Base-by-base conservation (phyloP, 1,140 invertebrate species). In the Neocloeon triangulifer region DNA sequence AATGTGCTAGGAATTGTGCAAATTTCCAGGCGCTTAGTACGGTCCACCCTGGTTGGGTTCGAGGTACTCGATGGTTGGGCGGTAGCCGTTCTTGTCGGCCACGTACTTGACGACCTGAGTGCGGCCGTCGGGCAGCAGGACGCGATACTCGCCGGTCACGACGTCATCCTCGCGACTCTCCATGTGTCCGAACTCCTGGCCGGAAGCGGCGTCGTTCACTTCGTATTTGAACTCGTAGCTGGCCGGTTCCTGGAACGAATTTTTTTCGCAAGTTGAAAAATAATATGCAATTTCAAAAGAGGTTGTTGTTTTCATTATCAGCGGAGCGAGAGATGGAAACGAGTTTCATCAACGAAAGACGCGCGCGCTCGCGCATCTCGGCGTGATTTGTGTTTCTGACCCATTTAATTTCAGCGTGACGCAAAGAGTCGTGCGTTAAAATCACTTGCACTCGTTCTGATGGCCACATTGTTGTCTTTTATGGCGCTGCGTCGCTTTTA, bases 191-290 rank as follows among this genome's bases (percentile, higher is more conserved):
- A 69, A 80, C 43, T 76, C 64, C 44, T 69, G 75, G 21, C 67
- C 70, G 32, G 61, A 59, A 41, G 68, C 53, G 36, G 58, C 55
- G 51, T 79, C 73, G 36, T 59, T 56, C 14, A 81, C 71, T 37
- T 64, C 51, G 51, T 78, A 79, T 19, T 72, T 71, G 41, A 78
- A 79, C 38, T 69, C 64, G 52, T 78, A 78, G 41, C 69, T 69
- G 5, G 66, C 60, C 16, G 68, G 68, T 43, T 75, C 73, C 37
- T 66, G 61, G 33, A 65, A 49, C n/a, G n/a, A 29, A 3, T 23
- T 23, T 8, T 8, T 23, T 8, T 23, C 22, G 12, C 22, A 23
- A 12, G 8, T 23, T 23, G 22, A 8, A 12, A 8, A 23, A 23
- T 8, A 12, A 23, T 23, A 8, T 8, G 12, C 12, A 8, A 12